Base-by-base conservation (phyloP, 1,140 invertebrate species). In the Batillaria attramentaria region DNA sequence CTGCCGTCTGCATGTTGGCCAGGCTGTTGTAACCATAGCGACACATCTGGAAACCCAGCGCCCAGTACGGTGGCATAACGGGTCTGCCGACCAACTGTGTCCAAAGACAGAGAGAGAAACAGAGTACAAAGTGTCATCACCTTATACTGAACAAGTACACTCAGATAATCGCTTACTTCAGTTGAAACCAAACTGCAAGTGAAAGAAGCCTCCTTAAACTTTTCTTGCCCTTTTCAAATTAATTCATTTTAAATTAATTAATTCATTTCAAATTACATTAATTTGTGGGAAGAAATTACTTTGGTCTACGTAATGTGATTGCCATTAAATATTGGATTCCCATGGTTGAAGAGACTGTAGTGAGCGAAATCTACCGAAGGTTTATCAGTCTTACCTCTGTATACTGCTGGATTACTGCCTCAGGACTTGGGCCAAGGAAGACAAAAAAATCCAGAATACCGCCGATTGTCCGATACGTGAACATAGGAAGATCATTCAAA, bases 331-430 rank as follows among this genome's bases (percentile, higher is more conserved):
- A 50, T 50, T 10, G 24, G 10, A 24, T 13, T 10, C 10, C 24
- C 10, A 24, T 13, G 46, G 46, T 13, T 10, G 46, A 50, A 24
- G 46, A 50, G 46, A 50, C 10, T 50, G 24, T 10, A 50, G 46
- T 24, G 46, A 50, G 24, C 24, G 10, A 24, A 50, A 50, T 10
- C 46, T 13, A 24, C 46, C 10, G 46, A 50, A 50, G 10, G 24
- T 50, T 50, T 50, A 13, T 50, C 70, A 39, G 8, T 37, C 62
- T 78, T 50, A 96, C 89, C 81, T 93, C 68, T 31, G 88, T 92
- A 1, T 95, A 94, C 87, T 96, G 96, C 89, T 97, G 95, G 54
- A 92, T 89, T 2, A 95, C 91, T 60, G 96, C 95, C 79, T 95
- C 93, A 0, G 96, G 95, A 28, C 83, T 84, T 39, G 88, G 86